A percentile compares a stretch with the other conserved stretches of the same genome.
These are phyloP conservation scores for Malurus melanocephalus DNA, from an alignment of 2,113 vertebrate species.

Conservation along the genomic window DNA sequence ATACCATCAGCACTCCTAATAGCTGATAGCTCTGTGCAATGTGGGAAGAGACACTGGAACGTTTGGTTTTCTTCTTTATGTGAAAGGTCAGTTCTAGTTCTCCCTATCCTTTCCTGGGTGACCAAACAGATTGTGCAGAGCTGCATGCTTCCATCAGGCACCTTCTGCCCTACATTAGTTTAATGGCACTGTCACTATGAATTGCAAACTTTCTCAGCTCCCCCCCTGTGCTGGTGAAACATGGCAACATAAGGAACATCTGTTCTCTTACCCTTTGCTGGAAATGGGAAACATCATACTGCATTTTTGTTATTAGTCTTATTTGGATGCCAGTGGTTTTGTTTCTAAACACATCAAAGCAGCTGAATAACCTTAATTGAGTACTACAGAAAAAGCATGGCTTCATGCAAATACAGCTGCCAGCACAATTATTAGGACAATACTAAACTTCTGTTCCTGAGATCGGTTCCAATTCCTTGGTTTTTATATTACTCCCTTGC, in stretches of 20 bases:
- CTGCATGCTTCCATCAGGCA: background rate
- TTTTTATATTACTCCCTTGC: conserved; percentile 64
- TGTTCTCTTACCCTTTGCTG: conserved; percentile 60
- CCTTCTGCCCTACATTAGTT: conserved; percentile 48
- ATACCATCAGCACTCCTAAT: background rate
- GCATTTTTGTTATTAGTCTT: conserved; percentile 65
- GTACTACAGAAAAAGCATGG: conserved; percentile 51
- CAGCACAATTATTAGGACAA: conserved; percentile 59
- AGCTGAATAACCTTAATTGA: conserved; percentile 64
- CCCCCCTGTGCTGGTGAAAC: conserved; percentile 56
- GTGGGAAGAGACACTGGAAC: background rate
- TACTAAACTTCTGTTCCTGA: conserved; percentile 49
- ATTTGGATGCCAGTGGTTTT: conserved; percentile 68
- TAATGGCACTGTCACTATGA: conserved; percentile 50
- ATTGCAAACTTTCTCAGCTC: conserved; percentile 59
- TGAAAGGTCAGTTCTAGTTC: background rate
- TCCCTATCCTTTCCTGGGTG: background rate
- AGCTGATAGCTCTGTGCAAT: background rate
- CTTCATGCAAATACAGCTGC: conserved; percentile 61
- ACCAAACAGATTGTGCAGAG: conserved; percentile 25
- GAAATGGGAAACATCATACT: conserved; percentile 59
- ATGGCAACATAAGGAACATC: conserved; percentile 63
- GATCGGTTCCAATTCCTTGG: conserved; percentile 55
- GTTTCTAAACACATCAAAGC: conserved; percentile 66
- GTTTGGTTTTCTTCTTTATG: background rate